Conservation (phyloP, 2,113 vertebrate genomes). For the Arvicanthis niloticus region DNA sequence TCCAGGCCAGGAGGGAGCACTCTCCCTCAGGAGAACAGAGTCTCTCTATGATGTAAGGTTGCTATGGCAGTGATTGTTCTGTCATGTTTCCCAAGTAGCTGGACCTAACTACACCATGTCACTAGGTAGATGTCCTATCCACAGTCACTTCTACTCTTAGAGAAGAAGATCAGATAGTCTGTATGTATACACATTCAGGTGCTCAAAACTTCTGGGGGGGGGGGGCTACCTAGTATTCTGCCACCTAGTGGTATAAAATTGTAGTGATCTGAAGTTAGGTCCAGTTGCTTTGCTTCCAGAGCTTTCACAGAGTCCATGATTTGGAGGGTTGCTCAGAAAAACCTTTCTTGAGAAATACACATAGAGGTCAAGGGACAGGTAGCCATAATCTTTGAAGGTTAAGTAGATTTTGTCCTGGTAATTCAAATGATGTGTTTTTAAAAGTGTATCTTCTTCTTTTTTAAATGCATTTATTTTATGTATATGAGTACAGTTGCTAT, state of each 20-base stretch:
- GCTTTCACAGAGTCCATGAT: not conserved
- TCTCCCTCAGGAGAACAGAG: not conserved
- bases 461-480: too few species aligned
- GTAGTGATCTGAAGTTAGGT: not conserved
- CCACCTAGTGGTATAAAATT: too few species aligned
- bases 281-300: not conserved
- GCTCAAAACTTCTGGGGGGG: rapidly evolving
- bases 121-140: not conserved
- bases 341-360: not conserved
- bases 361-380: not conserved
- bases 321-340: not conserved
- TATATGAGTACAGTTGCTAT: too few species aligned
- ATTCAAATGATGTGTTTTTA: not conserved
- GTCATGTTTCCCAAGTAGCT: not conserved
- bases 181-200: too few species aligned
- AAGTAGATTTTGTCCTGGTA: not conserved
- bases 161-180: not conserved
- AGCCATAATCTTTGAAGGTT: not conserved
- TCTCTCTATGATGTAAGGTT: not conserved
- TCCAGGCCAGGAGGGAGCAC: not conserved
- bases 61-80: not conserved
- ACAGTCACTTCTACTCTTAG: not conserved
- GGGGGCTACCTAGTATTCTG: not conserved
- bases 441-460: too few species aligned
- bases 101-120: not conserved